Evolutionary conservation across 2,888 invertebrate genomes (phyloP), one percentile per base, ranked within the genome.

Genomic region (Andrena chrysosceles): DNA sequence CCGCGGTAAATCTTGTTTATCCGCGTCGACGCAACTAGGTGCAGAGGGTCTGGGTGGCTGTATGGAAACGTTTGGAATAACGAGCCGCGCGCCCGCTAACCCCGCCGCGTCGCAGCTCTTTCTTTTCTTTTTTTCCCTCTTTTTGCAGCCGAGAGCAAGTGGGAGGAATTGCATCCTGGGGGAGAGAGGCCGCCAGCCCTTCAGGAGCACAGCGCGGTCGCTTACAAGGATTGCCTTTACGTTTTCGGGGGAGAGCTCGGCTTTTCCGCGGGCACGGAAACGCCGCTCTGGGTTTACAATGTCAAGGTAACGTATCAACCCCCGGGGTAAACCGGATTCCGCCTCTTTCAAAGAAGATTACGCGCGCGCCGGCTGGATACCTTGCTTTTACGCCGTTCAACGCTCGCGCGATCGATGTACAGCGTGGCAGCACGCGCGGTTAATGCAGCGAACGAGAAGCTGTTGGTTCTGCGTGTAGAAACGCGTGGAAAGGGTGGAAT

Each of bases 241-340:
- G 96, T 98, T 87, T 98, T 98, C 94, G 98, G 98, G 0, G 98
- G 98, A 0, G 97, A 98, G 93, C 96, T 98, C 16, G 97, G 97
- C 75, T 96, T 97, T 93, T 96, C 96, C 35, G 95, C 96, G 8
- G 96, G 96, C 88, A 96, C 96, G 54, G 97, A 97, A 93, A 97
- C 97, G 0, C 98, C 98, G 35, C 95, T 98, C 52, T 98, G 98
- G 98, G 96, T 97, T 83, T 97, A 97, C 91, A 96, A 97, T 89
- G 96, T 97, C 59, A 95, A 96, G 95, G 97, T 97, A 92, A 89
- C 77, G 63, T 48, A 56, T 33, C 63, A 48, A 35, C 49, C 64
- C 68, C 31, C 48, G 1, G 10, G 16, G 54, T 54, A 8, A 63
- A 63, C 16, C 62, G 33, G 26, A 63, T 75, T 48, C 13, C 56